phyloP scores from a whole-genome alignment of 2,113 vertebrate genomes.

The Apaloderma vittatum region DNA sequence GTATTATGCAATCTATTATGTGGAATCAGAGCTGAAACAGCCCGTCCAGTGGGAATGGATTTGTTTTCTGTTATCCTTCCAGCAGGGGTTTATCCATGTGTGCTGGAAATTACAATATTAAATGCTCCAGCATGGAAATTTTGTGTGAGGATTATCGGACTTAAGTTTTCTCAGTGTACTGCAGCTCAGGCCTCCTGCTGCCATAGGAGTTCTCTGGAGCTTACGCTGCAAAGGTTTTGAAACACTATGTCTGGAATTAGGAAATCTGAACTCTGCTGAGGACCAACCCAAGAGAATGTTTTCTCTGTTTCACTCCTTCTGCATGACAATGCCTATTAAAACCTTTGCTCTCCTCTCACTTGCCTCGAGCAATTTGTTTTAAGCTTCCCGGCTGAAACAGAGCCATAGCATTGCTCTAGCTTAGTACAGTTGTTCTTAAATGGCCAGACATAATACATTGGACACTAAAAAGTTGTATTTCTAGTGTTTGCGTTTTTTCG shows the following conservation, averaged over 20 bases:
- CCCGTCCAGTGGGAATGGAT: neutral
- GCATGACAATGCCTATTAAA: neutral
- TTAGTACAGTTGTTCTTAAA: neutral
- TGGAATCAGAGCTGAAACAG: neutral
- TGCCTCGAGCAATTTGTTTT: neutral
- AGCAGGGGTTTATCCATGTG: constrained; percentile 32
- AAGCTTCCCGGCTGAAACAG: neutral
- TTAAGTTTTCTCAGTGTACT: constrained; percentile 4
- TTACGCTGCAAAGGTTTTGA: constrained; percentile 30
- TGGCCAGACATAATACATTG: neutral
- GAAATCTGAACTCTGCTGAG: neutral
- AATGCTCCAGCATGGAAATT: constrained; percentile 33
- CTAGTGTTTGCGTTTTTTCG: rapidly evolving
- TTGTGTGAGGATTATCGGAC: constrained; percentile 41
- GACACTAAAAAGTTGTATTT: neutral
- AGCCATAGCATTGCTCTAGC: neutral
- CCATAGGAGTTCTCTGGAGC: neutral
- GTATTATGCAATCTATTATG: neutral
- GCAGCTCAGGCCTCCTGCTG: neutral
- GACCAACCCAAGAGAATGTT: constrained; percentile 9
- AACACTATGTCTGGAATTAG: neutral
- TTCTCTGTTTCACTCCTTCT: neutral
- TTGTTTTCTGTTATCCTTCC: constrained; percentile 37
- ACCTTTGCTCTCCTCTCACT: neutral
- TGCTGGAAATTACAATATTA: constrained; percentile 36